Evolutionary conservation across 2,113 vertebrate species (phyloP).

Genomic region (Fregata magnificens): DNA sequence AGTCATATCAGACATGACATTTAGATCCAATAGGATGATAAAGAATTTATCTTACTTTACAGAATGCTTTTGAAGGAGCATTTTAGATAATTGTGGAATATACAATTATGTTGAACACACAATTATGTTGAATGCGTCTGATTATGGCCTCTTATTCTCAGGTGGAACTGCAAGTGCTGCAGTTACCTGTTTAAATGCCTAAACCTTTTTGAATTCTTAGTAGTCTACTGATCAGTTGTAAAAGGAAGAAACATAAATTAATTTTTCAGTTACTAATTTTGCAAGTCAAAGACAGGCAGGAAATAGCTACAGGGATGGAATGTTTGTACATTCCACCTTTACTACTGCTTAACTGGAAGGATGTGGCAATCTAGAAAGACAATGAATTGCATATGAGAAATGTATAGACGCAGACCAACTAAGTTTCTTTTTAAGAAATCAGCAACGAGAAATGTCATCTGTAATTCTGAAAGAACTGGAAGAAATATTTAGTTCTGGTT

Average conservation of each 20-base stretch:
- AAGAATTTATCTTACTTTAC: not conserved
- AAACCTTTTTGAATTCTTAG: not conserved
- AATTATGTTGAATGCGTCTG: not conserved
- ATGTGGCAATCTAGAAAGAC: not conserved
- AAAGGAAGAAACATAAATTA: not conserved
- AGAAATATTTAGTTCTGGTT: not conserved
- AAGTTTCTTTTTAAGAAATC: not conserved
- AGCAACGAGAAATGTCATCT: not conserved
- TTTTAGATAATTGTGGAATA: not conserved
- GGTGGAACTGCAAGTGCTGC: not conserved
- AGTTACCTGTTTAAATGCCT: not conserved
- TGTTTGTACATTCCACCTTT: not conserved
- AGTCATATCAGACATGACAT: not conserved
- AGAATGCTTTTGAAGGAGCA: not conserved
- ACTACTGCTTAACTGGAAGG: not conserved
- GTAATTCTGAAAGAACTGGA: not conserved
- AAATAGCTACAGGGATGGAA: not conserved
- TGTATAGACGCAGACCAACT: not conserved
- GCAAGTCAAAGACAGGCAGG: not conserved
- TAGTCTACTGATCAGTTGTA: not conserved
- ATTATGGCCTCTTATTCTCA: not conserved
- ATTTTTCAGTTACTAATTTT: not conserved
- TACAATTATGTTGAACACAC: not conserved
- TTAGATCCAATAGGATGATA: not conserved
- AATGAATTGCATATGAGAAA: not conserved